phyloP scores from a whole-genome alignment of 2,888 invertebrate species.

The Drosophila subquinaria region DNA sequence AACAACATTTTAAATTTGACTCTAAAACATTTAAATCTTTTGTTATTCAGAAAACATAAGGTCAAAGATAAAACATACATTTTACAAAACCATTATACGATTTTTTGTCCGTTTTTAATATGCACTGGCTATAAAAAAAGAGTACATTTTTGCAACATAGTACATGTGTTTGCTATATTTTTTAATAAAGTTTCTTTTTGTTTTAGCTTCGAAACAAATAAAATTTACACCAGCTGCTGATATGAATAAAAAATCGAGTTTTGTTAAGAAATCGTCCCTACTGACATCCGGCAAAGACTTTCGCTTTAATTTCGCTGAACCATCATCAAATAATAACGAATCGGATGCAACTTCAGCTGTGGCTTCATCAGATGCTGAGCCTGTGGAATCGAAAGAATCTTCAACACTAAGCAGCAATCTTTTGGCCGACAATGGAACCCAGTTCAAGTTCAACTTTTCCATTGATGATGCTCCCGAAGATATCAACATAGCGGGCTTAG shows the following conservation, averaged over 20 bases:
- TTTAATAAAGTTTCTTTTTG: background rate
- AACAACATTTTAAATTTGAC: no score
- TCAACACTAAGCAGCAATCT: slow-evolving; percentile 29
- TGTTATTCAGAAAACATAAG: no score
- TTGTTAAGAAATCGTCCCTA: slow-evolving; percentile 89
- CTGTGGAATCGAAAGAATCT: slow-evolving; percentile 2
- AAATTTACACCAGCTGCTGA: slow-evolving; percentile 87
- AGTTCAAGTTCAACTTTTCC: slow-evolving; percentile 90
- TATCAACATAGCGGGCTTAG: slow-evolving; percentile 68
- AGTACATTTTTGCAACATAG: no score
- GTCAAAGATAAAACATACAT: no score
- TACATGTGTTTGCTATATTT: no score
- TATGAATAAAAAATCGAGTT: slow-evolving; percentile 88
- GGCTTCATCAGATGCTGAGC: slow-evolving; percentile 40
- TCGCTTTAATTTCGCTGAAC: slow-evolving; percentile 87
- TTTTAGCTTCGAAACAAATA: slow-evolving; percentile 82
- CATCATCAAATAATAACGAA: slow-evolving; percentile 7
- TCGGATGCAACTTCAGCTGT: background rate
- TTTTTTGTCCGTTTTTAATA: no score
- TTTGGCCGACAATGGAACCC: slow-evolving; percentile 82
- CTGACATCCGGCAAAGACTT: slow-evolving; percentile 87
- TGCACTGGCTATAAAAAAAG: no score
- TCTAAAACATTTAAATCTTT: no score
- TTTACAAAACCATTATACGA: no score
- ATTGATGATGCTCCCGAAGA: slow-evolving; percentile 66